phyloP scores from a whole-genome alignment of 2,113 vertebrate species.

The rat (Rattus norvegicus) region GRCr8 NC_086022.1:105753001-105753500 shows the following conservation, averaged over 20 bases:
- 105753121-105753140: too few relatives aligned
- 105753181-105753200: background rate
- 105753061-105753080: background rate
- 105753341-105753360: background rate
- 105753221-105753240: background rate
- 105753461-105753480: background rate
- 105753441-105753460: background rate
- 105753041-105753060: background rate
- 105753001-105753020: too few relatives aligned
- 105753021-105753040: too few relatives aligned
- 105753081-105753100: background rate
- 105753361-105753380: background rate
- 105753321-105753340: background rate
- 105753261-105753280: background rate
- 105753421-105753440: background rate
- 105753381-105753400: background rate
- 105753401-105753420: background rate
- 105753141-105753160: background rate
- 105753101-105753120: background rate
- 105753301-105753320: background rate
- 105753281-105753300: background rate
- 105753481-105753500: background rate
- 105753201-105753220: background rate
- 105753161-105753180: background rate
- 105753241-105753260: background rate